A percentile compares a stretch with the other conserved stretches of the same genome.
Conservation (phyloP, 2,113 vertebrate genomes). For the Pongo pygmaeus region DNA sequence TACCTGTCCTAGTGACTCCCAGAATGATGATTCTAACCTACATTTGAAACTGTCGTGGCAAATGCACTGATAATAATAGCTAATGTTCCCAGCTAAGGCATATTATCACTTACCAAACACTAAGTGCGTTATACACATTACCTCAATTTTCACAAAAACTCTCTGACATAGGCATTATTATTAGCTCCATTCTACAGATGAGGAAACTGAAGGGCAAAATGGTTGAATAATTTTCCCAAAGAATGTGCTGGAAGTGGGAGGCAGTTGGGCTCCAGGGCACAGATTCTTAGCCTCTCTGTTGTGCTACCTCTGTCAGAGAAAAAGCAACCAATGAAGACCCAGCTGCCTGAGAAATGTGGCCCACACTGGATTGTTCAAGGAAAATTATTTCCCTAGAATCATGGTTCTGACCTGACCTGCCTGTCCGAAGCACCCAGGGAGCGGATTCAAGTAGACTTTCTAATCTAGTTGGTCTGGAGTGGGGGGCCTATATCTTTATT, state of each 20-base stretch:
- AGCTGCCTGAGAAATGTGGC: neutral
- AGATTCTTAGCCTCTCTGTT: neutral
- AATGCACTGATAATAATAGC: neutral
- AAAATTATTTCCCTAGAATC: neutral
- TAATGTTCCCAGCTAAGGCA: neutral
- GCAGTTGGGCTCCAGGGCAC: neutral
- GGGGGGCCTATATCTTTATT: neutral
- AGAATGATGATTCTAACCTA: neutral
- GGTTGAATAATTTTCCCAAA: neutral
- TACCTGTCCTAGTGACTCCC: neutral
- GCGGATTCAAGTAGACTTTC: neutral
- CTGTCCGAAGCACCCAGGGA: neutral
- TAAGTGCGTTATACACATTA: neutral
- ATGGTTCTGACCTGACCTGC: neutral
- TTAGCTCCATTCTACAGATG: constrained; percentile 6
- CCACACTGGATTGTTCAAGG: neutral
- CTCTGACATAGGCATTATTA: neutral
- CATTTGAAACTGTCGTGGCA: neutral
- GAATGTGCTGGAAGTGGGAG: neutral
- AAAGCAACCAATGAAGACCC: neutral
- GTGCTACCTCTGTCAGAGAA: neutral
- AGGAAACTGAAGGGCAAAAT: neutral
- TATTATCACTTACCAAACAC: neutral
- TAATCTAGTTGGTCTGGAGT: neutral
- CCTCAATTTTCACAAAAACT: neutral